Evolutionary conservation across 2,797 vertebrate species (phyloP), one percentile per base, ranked within the genome.

Genomic region (Amazona finschi): DNA sequence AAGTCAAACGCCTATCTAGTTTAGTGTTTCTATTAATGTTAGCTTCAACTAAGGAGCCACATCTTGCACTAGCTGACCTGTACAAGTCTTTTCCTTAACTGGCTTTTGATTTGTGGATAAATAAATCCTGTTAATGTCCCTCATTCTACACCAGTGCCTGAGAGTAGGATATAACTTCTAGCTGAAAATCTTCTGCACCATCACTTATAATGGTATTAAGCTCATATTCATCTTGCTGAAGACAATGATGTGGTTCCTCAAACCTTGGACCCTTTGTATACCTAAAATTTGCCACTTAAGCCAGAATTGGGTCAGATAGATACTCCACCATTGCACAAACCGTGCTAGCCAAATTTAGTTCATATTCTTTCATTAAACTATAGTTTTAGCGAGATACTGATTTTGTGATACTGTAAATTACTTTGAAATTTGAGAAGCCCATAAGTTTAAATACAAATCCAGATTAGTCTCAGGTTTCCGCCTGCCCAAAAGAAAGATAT

Each of bases 321-420:
- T 15, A n/a, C 24, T 27, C 17, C 52, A 14, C 11, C 66, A 13
- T 3, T 58, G 18, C 30, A 82, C 5, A 62, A 78, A 53, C 4
- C 4, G 24, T 0, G 0, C 3, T 52, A 72, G 12, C 3, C n/a
- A 75, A 46, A 66, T 58, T 69, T 2, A 50, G 0, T 64, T 69
- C 14, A 46, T 30, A 2, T 46, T 61, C 60, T 52, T 78, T n/a
- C 3, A 4, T 30, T 36, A 38, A 49, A 12, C 11, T 6, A 5
- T n/a, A 16, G 2, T 11, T 88, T 69, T 78, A 86, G 20, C 3
- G 22, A 49, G 22, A 44, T 22, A 11, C 3, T 20, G 8, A 14
- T 33, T 85, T 93, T 65, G 7, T 64, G 27, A 49, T 53, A 22
- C 6, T 25, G 18, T 8, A 71, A 49, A 57, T 44, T 55, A 18